A percentile compares a stretch with the other conserved stretches of the same genome.
Conservation (phyloP, 2,888 invertebrate genomes). For the Micoletzkya japonica region DNA sequence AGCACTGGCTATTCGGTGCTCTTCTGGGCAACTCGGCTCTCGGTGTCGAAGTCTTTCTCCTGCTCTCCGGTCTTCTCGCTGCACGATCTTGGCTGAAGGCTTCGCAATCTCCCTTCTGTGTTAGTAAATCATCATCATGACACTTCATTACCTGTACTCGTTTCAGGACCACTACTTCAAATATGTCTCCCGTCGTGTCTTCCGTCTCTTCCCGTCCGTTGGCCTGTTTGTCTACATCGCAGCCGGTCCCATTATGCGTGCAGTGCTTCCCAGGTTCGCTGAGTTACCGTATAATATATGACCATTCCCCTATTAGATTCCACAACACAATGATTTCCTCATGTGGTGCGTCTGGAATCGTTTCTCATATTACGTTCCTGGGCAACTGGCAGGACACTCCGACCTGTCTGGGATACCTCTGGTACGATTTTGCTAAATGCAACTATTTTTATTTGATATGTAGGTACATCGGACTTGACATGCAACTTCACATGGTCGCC, state of each 20-base stretch:
- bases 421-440: slow-evolving; percentile 41
- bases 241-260: slow-evolving; percentile 48
- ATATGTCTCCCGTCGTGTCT: slow-evolving; percentile 49
- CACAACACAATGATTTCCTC: slow-evolving; percentile 53
- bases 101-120: slow-evolving; percentile 29
- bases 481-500: slow-evolving; percentile 57
- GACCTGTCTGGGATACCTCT: slow-evolving; percentile 61
- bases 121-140: background rate
- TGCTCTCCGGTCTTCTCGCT: slow-evolving; percentile 58
- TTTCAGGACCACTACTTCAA: slow-evolving; percentile 48
- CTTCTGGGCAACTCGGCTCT: slow-evolving; percentile 61
- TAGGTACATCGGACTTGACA: slow-evolving; percentile 57
- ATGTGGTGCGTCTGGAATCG: slow-evolving; percentile 49
- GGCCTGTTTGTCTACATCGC: slow-evolving; percentile 55
- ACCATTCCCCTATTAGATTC: slow-evolving; percentile 37
- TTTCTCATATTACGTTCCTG: slow-evolving; percentile 52
- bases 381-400: slow-evolving; percentile 57
- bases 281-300: background rate
- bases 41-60: slow-evolving; percentile 60
- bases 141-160: too few relatives aligned
- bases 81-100: slow-evolving; percentile 56
- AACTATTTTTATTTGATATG: background rate
- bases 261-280: slow-evolving; percentile 42
- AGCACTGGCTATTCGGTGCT: slow-evolving; percentile 58
- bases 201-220: slow-evolving; percentile 57